phyloP scores from a whole-genome alignment of 1,140 invertebrate species.

The Adoxophyes honmai region DNA sequence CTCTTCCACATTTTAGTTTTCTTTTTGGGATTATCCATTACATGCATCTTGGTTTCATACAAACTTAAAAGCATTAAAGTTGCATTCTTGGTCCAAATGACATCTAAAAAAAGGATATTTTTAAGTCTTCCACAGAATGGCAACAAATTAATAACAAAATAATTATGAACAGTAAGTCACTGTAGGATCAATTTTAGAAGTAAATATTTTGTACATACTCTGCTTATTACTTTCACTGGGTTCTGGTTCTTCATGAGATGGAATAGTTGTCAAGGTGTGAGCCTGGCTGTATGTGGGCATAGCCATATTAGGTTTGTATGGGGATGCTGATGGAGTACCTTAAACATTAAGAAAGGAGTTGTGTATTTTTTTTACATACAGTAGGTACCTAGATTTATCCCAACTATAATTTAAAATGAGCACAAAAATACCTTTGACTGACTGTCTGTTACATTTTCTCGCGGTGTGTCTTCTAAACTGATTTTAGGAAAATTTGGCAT shows the following conservation, averaged over 20 bases:
- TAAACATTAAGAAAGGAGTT: too few species aligned
- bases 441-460: too few species aligned
- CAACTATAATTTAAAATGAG: too few species aligned
- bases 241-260: slow-evolving; percentile 40
- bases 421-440: too few species aligned
- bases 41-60: slow-evolving; percentile 57
- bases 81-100: slow-evolving; percentile 57
- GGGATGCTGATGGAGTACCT: slow-evolving; percentile 27
- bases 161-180: too few species aligned
- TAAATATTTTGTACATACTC: slow-evolving; percentile 37
- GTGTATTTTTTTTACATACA: too few species aligned
- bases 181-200: too few species aligned
- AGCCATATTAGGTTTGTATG: slow-evolving; percentile 41
- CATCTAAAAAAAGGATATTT: slow-evolving; percentile 50
- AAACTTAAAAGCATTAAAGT: slow-evolving; percentile 50
- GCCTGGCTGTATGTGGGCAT: slow-evolving; percentile 38
- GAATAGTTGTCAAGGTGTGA: slow-evolving; percentile 29
- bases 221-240: slow-evolving; percentile 48
- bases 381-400: too few species aligned
- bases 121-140: too few species aligned
- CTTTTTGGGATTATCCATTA: slow-evolving; percentile 59
- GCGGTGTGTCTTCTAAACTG: too few species aligned
- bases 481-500: too few species aligned
- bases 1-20: slow-evolving; percentile 61
- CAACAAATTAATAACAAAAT: too few species aligned